These are phyloP conservation scores for Platerodrilus igneus DNA, from an alignment of 2,888 invertebrate genomes.

Conservation along the genomic window DNA sequence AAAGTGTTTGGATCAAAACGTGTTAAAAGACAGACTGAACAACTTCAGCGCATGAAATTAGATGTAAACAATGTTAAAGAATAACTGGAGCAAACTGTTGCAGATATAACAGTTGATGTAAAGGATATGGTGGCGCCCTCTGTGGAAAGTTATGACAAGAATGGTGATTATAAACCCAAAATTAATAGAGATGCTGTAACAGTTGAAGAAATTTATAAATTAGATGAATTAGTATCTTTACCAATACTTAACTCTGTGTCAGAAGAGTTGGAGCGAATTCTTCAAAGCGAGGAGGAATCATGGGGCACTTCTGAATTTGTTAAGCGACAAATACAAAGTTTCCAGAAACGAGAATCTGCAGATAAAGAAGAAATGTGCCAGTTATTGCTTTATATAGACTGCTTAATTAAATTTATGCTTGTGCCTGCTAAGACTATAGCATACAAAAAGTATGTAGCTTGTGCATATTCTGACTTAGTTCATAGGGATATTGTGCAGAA, in stretches of 20 bases:
- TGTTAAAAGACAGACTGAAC: conserved; percentile 56
- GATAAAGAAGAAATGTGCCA: conserved; percentile 28
- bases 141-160: conserved; percentile 40
- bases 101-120: conserved; percentile 31
- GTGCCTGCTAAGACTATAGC: conserved; percentile 33
- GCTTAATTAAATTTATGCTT: conserved; percentile 36
- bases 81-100: conserved; percentile 55
- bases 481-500: conserved; percentile 38
- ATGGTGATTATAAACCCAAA: conserved; percentile 47
- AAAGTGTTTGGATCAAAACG: conserved; percentile 64
- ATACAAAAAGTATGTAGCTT: conserved; percentile 34
- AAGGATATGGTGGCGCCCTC: conserved; percentile 45
- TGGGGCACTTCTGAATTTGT: conserved; percentile 31
- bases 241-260: conserved; percentile 29
- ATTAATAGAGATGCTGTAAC: conserved; percentile 51
- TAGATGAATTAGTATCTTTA: conserved; percentile 47
- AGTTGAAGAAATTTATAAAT: conserved; percentile 50
- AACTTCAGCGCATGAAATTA: conserved; percentile 56
- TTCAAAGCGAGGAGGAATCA: conserved; percentile 10
- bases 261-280: conserved; percentile 12
- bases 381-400: conserved; percentile 40
- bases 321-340: conserved; percentile 26
- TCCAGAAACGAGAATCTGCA: conserved; percentile 21
- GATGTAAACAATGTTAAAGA: conserved; percentile 56
- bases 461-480: conserved; percentile 36